Evolutionary conservation across 64 coral and sea anemone genomes (phyloP).

Genomic region (Catalaphyllia jardinei): DNA sequence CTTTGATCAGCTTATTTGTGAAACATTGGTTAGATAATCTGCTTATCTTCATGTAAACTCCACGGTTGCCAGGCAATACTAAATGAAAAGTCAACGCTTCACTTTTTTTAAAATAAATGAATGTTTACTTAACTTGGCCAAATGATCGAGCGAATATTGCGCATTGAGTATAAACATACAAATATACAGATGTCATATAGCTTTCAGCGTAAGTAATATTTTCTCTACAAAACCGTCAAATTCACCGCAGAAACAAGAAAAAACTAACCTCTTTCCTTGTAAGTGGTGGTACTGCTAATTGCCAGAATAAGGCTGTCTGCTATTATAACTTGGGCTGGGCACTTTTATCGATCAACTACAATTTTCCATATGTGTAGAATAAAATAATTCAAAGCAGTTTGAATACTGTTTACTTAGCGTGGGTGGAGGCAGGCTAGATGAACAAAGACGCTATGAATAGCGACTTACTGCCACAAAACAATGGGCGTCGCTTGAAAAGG

Average conservation of each 20-base stretch:
- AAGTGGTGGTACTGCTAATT: neutral
- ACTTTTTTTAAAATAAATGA: neutral
- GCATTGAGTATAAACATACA: neutral
- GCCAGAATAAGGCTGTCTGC: neutral
- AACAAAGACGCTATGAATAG: neutral
- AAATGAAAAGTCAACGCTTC: constrained; percentile 7
- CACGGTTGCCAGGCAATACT: constrained; percentile 14
- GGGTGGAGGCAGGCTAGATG: neutral
- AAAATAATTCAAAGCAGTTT: neutral
- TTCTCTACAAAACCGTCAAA: neutral
- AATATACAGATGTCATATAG: neutral
- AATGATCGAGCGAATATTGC: constrained; percentile 1
- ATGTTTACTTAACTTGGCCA: constrained; percentile 30
- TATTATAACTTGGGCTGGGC: neutral
- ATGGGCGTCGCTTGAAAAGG: neutral
- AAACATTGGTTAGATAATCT: constrained; percentile 3
- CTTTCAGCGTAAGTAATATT: too few species aligned
- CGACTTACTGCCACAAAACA: neutral
- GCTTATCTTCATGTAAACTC: neutral
- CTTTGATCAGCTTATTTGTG: neutral
- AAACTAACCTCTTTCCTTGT: neutral
- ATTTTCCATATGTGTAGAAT: neutral
- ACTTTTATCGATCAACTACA: neutral
- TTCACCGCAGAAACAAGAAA: neutral
- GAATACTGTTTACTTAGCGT: constrained; percentile 8